phyloP scores from a whole-genome alignment of 1,140 invertebrate genomes.

The Pseudomyrmex concolor region DNA sequence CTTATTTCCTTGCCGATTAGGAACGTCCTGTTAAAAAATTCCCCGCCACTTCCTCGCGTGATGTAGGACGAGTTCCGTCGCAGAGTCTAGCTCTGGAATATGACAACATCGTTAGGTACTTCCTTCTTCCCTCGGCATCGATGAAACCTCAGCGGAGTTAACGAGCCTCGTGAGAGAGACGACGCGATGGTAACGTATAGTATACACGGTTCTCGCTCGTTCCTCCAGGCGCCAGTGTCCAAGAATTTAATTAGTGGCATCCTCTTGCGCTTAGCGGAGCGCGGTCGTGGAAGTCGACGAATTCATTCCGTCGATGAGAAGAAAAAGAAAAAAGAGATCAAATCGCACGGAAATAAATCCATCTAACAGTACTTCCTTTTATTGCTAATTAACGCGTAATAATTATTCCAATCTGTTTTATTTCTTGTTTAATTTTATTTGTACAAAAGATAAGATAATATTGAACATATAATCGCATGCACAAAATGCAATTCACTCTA shows the following conservation, averaged over 20 bases:
- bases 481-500: not conserved
- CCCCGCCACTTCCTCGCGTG: constrained; percentile 17
- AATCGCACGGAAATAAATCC: constrained; percentile 14
- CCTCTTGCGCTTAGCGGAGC: constrained; percentile 60
- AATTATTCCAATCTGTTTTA: not conserved
- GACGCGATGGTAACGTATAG: not conserved
- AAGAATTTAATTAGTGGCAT: constrained; percentile 72
- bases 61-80: constrained; percentile 4
- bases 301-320: constrained; percentile 38
- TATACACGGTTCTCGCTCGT: constrained; percentile 33
- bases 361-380: not conserved
- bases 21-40: constrained; percentile 10
- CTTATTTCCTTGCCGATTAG: constrained; percentile 10
- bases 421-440: too few species aligned
- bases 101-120: constrained; percentile 50
- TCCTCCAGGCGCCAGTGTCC: constrained; percentile 64
- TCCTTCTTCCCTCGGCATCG: constrained; percentile 46
- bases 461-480: not conserved
- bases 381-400: not conserved
- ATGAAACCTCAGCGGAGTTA: constrained; percentile 64
- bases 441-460: not conserved
- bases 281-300: constrained; percentile 50
- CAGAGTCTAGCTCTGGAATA: constrained; percentile 18
- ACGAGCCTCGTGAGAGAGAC: constrained; percentile 63
- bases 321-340: constrained; percentile 14